Evolutionary conservation across 2,113 vertebrate genomes (phyloP), one percentile per base, ranked within the genome.

Genomic region (Psilopogon haemacephalus): DNA sequence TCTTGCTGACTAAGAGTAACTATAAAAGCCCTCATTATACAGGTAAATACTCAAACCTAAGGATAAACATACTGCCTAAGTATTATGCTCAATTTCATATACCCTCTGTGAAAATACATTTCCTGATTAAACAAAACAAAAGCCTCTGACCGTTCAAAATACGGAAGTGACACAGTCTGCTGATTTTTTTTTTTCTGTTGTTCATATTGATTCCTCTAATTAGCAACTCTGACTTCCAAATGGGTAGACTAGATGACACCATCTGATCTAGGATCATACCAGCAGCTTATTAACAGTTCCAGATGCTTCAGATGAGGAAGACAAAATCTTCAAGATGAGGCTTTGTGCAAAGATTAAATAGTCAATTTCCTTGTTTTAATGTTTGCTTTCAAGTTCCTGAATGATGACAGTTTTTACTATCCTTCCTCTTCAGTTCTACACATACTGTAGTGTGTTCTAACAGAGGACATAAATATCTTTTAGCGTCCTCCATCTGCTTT

Each of bases 161-260:
- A 89, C 12, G 46, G 63, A 92, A 82, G 59, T 28, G n/a, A 58
- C 19, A 60, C 13, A 63, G 44, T 77, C 60, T 73, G 64, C 37
- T 68, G 19, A 0, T 1, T 64, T 86, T 89, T 64, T 86, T 89
- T 70, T 58, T 54, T 28, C 52, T 71, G 6, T 76, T 85, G 40
- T 42, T 88, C 58, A 40, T 42, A 59, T 68, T 63, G 33, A 79
- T 65, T 73, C 74, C 63, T 85, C 28, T 76, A 89, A 84, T 87
- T 70, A 89, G 68, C 15, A 89, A 42, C 42, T 87, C 74, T 58
- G 68, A 76, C 68, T 92, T 96, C 42, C 79, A 83, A 59, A 86
- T 54, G 56, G 52, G 14, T 38, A 81, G 52, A 60, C 35, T 64
- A 64, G 30, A 44, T n/a, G 54, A 86, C 20, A 80, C 27, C 37